A percentile compares a stretch with the other conserved stretches of the same genome.
phyloP scores from a whole-genome alignment of 2,888 invertebrate species.

The Athetis lepigone region DNA sequence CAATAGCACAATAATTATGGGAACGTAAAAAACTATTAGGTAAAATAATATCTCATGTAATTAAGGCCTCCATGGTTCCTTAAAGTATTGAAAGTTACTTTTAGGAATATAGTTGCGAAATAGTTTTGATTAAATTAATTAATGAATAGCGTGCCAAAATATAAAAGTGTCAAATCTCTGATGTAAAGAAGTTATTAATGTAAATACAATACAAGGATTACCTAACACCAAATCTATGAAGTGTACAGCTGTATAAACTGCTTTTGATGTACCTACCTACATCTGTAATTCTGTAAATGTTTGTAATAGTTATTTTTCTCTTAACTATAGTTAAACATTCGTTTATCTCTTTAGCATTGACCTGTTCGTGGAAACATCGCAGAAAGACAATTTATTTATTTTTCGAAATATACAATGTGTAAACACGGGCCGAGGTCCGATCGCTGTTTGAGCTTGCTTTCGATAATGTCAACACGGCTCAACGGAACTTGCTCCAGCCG shows the following conservation, averaged over 20 bases:
- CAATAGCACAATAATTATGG: conserved; percentile 37
- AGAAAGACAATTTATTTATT: conserved; percentile 78
- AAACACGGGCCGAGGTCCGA: conserved; percentile 74
- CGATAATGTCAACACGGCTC: conserved; percentile 87
- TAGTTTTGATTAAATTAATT: conserved; percentile 27
- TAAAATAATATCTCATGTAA: conserved; percentile 28
- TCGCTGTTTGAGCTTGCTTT: conserved; percentile 86
- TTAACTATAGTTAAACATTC: conserved; percentile 51
- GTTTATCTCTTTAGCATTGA: conserved; percentile 62
- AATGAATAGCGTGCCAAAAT: conserved; percentile 18
- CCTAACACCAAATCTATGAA: neutral
- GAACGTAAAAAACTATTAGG: conserved; percentile 29
- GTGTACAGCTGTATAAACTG: conserved; percentile 23
- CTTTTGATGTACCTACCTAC: conserved; percentile 31
- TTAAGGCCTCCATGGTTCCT: conserved; percentile 8
- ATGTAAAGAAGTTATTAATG: conserved; percentile 7
- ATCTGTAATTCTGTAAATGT: conserved; percentile 22
- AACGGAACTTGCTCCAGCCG: conserved; percentile 84
- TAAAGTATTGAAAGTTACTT: conserved; percentile 13
- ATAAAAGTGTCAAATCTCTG: conserved; percentile 8
- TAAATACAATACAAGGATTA: conserved; percentile 12
- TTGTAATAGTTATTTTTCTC: conserved; percentile 41
- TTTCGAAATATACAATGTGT: conserved; percentile 84
- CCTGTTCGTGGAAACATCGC: conserved; percentile 75
- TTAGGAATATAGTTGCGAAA: conserved; percentile 13